These are phyloP conservation scores for Arbacia lixula DNA, from an alignment of 53 echinoderm and acorn worm genomes.

Conservation along the genomic window DNA sequence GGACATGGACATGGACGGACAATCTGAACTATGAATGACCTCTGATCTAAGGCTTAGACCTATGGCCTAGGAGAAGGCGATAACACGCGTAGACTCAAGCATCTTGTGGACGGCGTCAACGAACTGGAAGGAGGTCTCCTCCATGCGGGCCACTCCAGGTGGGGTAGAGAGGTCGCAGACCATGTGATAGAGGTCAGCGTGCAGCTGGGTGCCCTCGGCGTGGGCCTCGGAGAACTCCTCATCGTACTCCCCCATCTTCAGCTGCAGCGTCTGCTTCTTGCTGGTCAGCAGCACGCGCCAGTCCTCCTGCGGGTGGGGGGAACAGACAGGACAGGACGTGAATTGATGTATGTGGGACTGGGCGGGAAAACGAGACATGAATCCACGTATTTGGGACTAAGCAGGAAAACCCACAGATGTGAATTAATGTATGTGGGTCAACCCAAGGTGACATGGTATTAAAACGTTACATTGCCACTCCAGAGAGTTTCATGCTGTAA, in stretches of 20 bases:
- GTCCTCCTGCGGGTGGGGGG: conserved; percentile 68
- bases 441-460: no score
- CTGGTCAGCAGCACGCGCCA: conserved; percentile 90
- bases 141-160: conserved; percentile 79
- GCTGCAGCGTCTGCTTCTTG: conserved; percentile 77
- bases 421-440: no score
- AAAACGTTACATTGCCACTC: no score
- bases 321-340: neutral
- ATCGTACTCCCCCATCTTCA: conserved; percentile 88
- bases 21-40: no score
- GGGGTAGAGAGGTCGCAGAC: conserved; percentile 89
- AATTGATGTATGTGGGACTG: no score
- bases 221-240: conserved; percentile 91
- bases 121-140: conserved; percentile 76
- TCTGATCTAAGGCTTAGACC: no score
- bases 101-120: conserved; percentile 86
- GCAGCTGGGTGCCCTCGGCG: conserved; percentile 95
- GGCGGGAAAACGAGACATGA: no score
- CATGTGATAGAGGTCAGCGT: conserved; percentile 99
- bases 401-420: no score
- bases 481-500: no score
- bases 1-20: no score
- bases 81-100: conserved; percentile 76
- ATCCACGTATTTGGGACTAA: no score
- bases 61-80: conserved; percentile 83